Percentiles rank a stretch among this genome's conserved stretches.
Conservation (phyloP, 2,888 invertebrate species). For the Nowickia ferox region DNA sequence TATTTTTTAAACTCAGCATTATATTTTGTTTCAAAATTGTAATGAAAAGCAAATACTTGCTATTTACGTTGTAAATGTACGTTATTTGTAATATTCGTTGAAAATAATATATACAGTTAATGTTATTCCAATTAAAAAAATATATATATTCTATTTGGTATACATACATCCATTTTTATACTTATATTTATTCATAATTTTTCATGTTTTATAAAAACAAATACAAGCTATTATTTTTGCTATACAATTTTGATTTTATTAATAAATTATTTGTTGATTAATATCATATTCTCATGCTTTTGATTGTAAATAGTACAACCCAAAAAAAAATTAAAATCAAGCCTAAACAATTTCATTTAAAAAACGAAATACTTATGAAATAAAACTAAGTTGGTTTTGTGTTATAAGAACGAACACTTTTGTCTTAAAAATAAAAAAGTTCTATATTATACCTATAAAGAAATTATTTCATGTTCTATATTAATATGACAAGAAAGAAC, state of each 20-base stretch:
- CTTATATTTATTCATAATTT: conserved; percentile 27
- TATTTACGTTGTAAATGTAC: not conserved
- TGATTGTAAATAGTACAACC: not conserved
- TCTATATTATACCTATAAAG: too few relatives aligned
- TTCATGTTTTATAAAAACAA: conserved; percentile 30
- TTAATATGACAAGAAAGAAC: too few relatives aligned
- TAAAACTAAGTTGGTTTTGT: too few relatives aligned
- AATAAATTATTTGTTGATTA: conserved; percentile 53
- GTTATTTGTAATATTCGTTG: conserved; percentile 30
- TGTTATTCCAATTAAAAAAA: not conserved
- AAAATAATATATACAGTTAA: conserved; percentile 2
- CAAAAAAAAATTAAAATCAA: not conserved
- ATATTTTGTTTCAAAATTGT: conserved; percentile 6
- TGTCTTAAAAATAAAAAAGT: too few relatives aligned
- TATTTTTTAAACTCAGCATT: conserved; percentile 9
- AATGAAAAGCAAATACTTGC: not conserved
- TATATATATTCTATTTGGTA: not conserved
- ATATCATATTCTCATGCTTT: not conserved
- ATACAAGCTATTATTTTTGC: conserved; percentile 24
- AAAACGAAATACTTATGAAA: too few relatives aligned
- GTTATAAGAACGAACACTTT: too few relatives aligned
- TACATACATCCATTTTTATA: conserved; percentile 23
- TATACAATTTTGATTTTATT: conserved; percentile 37
- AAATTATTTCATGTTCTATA: too few relatives aligned
- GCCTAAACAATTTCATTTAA: too few relatives aligned